A percentile compares a stretch with the other conserved stretches of the same genome.
phyloP scores from a whole-genome alignment of 2,797 vertebrate species.

The Ctenopoma multispine region DNA sequence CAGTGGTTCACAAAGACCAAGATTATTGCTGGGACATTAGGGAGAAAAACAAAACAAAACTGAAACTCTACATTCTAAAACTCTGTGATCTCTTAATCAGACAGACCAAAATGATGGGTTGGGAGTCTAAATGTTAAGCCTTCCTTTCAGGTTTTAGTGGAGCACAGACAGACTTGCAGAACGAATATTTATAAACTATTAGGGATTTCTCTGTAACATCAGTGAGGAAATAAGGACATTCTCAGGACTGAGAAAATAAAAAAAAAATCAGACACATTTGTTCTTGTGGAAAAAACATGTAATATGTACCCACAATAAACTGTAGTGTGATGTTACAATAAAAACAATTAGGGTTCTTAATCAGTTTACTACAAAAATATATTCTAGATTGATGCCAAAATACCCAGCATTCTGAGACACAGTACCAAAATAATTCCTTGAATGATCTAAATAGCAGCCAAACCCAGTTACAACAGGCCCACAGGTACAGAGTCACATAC shows the following conservation, averaged over 20 bases:
- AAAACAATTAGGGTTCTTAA: constrained; percentile 77
- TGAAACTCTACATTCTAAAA: too few species aligned
- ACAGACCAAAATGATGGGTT: background rate
- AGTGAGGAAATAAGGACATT: background rate
- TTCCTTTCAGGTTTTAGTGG: constrained; percentile 7
- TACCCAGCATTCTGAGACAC: constrained; percentile 82
- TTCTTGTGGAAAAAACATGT: constrained; percentile 76
- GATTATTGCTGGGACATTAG: constrained; percentile 14
- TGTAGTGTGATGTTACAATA: constrained; percentile 85
- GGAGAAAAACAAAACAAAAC: background rate
- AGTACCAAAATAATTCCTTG: constrained; percentile 87
- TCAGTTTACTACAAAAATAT: constrained; percentile 89
- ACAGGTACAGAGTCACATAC: constrained; percentile 78
- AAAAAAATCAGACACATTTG: constrained; percentile 44
- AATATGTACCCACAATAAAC: constrained; percentile 79
- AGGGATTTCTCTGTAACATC: background rate
- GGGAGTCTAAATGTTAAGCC: background rate
- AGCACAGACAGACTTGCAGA: background rate
- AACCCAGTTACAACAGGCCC: constrained; percentile 76
- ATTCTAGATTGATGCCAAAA: constrained; percentile 84
- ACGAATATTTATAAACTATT: background rate
- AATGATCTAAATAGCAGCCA: constrained; percentile 81
- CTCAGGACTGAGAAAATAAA: constrained; percentile 16
- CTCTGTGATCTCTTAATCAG: too few species aligned
- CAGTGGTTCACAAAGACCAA: constrained; percentile 10